phyloP scores from a whole-genome alignment of 2,888 invertebrate genomes.

The Apamea sordens region DNA sequence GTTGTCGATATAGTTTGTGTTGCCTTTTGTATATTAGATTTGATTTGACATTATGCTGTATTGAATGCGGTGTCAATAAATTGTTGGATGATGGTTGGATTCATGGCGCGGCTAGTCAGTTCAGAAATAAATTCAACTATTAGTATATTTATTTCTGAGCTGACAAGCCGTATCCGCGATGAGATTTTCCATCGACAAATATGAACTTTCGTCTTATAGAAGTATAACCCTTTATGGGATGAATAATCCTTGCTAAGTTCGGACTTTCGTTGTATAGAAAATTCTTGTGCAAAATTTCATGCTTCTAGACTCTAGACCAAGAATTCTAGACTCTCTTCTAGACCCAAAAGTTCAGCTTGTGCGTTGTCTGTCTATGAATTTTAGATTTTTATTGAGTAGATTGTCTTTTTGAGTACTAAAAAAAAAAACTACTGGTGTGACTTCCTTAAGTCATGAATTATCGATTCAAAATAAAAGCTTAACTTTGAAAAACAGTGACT shows the following conservation, averaged over 20 bases:
- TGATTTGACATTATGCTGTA: conserved; percentile 19
- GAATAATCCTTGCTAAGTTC: background rate
- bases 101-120: background rate
- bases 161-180: background rate
- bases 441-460: background rate
- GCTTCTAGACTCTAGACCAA: background rate
- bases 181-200: background rate
- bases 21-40: conserved; percentile 50
- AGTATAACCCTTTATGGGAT: background rate
- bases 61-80: conserved; percentile 20
- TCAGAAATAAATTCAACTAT: background rate
- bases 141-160: background rate
- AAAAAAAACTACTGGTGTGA: background rate
- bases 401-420: background rate
- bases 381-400: background rate
- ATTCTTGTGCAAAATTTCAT: background rate
- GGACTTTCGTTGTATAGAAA: background rate
- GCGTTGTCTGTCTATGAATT: background rate
- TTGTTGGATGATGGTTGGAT: conserved; percentile 8
- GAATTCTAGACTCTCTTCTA: no score
- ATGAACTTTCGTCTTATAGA: background rate
- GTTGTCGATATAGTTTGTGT: conserved; percentile 50
- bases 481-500: background rate
- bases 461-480: background rate
- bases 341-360: background rate